Base-by-base conservation (phyloP, 2,113 vertebrate species). In the Chloropsis cyanopogon region DNA sequence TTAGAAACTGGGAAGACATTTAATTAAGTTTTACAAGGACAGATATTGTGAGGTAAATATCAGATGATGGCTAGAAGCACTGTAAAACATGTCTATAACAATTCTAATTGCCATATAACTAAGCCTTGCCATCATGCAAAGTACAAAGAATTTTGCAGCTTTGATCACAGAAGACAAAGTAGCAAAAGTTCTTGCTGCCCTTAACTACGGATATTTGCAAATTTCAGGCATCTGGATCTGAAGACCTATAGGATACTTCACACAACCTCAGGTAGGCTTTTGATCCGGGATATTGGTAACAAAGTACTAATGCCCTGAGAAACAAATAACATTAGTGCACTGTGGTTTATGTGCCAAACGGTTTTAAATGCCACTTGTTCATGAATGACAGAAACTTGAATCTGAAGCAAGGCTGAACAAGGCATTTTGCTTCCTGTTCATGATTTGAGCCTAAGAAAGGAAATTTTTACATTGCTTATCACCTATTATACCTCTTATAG, bases 21-120 rank as follows among this genome's bases (percentile, higher is more conserved):
- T 97, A 95, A 96, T 97, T 96, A 96, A 96, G 73, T 96, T 96
- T 95, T 97, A 96, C 82, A 93, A 92, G 61, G 60, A 73, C 59
- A 88, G 59, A 44, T 86, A 86, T 46, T 88, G 10, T 60, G 79
- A 97, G 39, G 88, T 96, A 96, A 79, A 94, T 85, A 92, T 88
- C 87, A 96, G 76, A 88, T 76, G 39, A 89, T 77, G 57, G 24
- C 63, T 90, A 82, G 73, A 92, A 86, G 41, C 54, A 14, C 25
- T 85, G 60, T 90, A 92, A 94, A 96, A 79, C 33, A 56, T 29
- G 90, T 37, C 41, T 90, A 11, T 79, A 82, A 92, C 68, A 42
- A 84, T 82, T 24, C 22, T 77, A 93, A 46, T 75, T 90, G 56
- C 31, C 50, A 14, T 52, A 65, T 54, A 95, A 84, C 52, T 89